phyloP scores from a whole-genome alignment of 2,797 vertebrate genomes.

The Catharus ustulatus region DNA sequence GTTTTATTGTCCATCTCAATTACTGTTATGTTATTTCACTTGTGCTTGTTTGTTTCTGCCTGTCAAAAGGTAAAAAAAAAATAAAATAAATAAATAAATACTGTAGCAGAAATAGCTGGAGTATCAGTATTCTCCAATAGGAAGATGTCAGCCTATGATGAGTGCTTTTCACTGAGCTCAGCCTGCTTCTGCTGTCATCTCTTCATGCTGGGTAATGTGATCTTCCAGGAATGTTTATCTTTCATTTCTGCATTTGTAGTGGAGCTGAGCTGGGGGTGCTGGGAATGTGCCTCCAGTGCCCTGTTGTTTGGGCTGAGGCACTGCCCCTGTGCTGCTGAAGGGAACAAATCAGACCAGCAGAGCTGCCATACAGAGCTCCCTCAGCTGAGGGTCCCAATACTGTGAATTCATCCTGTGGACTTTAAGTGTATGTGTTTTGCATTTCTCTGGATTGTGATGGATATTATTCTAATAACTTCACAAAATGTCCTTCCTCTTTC shows the following conservation, averaged over 20 bases:
- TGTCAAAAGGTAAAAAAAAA: neutral
- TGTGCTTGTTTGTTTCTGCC: neutral
- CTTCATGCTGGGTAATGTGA: neutral
- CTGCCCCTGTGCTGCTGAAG: neutral
- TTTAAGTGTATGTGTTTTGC: neutral
- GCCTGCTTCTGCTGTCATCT: neutral
- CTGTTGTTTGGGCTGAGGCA: neutral
- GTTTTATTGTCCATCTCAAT: neutral
- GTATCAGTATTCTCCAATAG: neutral
- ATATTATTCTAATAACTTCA: neutral
- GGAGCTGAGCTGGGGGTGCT: neutral
- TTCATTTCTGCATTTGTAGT: neutral
- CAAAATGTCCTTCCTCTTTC: neutral
- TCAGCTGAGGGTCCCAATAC: fast-evolving
- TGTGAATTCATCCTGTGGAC: neutral
- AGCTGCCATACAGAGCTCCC: neutral
- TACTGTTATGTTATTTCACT: slow-evolving; percentile 2
- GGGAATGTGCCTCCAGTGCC: neutral
- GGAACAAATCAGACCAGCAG: neutral
- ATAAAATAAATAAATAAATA: neutral
- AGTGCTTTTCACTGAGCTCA: neutral
- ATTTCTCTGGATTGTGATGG: neutral
- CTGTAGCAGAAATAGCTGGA: neutral
- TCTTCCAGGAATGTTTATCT: neutral
- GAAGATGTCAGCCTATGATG: neutral